Evolutionary conservation across 2,888 invertebrate genomes (phyloP), one percentile per base, ranked within the genome.

Genomic region (Lamellibrachia satsuma): DNA sequence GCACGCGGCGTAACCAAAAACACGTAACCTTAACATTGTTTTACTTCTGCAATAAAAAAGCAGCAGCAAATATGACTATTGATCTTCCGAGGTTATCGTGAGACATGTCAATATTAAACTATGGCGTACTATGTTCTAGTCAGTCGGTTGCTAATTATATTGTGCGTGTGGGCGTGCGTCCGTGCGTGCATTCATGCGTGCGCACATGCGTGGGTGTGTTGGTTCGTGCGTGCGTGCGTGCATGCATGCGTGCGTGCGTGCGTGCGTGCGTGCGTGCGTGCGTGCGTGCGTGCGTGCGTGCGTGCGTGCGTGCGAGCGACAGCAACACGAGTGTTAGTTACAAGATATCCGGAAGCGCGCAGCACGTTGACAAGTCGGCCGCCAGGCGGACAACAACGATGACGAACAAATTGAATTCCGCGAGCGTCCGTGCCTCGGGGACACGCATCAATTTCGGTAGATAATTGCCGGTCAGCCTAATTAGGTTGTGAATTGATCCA

Each of bases 391-490:
- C 75, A 75, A 75, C 75, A 75, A 22, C 75, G 75, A 75, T 15
- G 75, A 15, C 75, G 75, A 75, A 15, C 15, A 75, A 75, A 75
- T 75, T 75, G 75, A 75, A 75, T 75, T 39, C 75, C 6, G 75
- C 3, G 1, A n/a, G 22, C 75, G 75, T 75, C 75, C 22, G 6
- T 22, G 75, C 22, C 75, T 75, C 75, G 75, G 6, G 75, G 75
- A n/a, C 75, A 75, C n/a, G 2, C 75, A n/a, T 75, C 75, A 75
- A 75, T 15, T 75, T 22, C 75, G 75, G 75, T 75, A 75, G 75
- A 75, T 75, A 75, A 75, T 75, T 75, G 75, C 75, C 22, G 75
- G 75, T 75, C 75, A 75, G 75, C 75, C 75, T 75, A 75, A 75
- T 75, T 75, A 75, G 22, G 75, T 75, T 75, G 75, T 75, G 75